phyloP scores from a whole-genome alignment of 2,797 vertebrate genomes.

The Danio kyathit region DNA sequence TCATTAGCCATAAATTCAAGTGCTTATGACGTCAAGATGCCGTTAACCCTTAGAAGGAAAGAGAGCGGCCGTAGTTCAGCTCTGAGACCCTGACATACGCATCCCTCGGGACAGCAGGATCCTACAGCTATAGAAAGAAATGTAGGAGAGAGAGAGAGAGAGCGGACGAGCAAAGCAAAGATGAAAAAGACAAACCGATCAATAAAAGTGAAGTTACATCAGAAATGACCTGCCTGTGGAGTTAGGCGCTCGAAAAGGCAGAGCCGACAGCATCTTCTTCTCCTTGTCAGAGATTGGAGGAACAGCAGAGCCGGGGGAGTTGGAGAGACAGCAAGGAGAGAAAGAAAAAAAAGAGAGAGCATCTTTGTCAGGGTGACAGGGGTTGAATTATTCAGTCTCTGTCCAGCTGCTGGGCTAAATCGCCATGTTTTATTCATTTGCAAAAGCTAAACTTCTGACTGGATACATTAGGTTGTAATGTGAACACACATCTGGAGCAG shows the following conservation, averaged over 20 bases:
- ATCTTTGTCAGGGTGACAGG: slow-evolving; percentile 59
- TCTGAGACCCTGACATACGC: slow-evolving; percentile 25
- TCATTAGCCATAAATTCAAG: slow-evolving; percentile 40
- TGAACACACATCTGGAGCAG: not conserved
- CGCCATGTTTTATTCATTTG: slow-evolving; percentile 70
- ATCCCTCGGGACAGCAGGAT: slow-evolving; percentile 8
- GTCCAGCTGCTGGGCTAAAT: slow-evolving; percentile 51
- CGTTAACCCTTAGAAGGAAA: slow-evolving; percentile 4
- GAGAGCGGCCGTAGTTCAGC: slow-evolving; percentile 3
- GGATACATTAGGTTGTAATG: slow-evolving; percentile 8
- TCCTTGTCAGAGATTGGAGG: slow-evolving; percentile 43
- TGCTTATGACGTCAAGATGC: slow-evolving; percentile 9
- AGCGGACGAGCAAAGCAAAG: not conserved
- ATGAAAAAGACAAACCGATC: slow-evolving; percentile 44
- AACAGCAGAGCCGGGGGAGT: slow-evolving; percentile 25
- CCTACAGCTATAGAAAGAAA: not conserved
- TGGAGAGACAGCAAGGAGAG: slow-evolving; percentile 17
- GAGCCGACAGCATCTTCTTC: slow-evolving; percentile 20
- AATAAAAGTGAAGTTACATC: slow-evolving; percentile 24
- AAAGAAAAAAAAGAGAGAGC: slow-evolving; percentile 35
- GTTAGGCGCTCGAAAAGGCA: slow-evolving; percentile 26
- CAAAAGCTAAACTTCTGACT: not conserved
- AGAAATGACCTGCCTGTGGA: slow-evolving; percentile 36
- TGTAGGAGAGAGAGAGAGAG: not conserved
- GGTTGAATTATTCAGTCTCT: slow-evolving; percentile 70